A percentile compares a stretch with the other conserved stretches of the same genome.
These are phyloP conservation scores for Crocodylus rhombifer DNA, from an alignment of 2,797 vertebrate species.

Conservation along the genomic window DNA sequence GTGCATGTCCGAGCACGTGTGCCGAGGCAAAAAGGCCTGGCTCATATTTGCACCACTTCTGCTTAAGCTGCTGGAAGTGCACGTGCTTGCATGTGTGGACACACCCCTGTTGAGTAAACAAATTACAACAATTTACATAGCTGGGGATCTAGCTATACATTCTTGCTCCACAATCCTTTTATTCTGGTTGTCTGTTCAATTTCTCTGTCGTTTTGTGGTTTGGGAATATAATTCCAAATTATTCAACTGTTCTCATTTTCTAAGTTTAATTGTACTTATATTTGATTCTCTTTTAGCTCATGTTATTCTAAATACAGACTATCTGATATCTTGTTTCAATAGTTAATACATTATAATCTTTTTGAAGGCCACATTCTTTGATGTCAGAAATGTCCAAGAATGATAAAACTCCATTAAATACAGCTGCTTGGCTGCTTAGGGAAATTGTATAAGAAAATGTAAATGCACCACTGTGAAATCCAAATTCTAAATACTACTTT, in stretches of 20 bases:
- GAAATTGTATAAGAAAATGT: not conserved
- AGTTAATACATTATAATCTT: not conserved
- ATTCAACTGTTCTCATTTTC: not conserved
- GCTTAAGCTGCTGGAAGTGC: too few species aligned
- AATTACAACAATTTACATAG: not conserved
- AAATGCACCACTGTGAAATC: not conserved
- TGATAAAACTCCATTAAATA: conserved; percentile 10
- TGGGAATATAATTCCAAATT: not conserved
- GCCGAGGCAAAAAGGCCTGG: too few species aligned
- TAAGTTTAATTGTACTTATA: not conserved
- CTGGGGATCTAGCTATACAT: not conserved
- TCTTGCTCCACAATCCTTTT: conserved; percentile 6
- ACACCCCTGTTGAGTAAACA: too few species aligned
- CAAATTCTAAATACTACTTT: not conserved
- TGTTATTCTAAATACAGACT: not conserved
- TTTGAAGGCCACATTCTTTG: not conserved
- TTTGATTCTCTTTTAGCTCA: not conserved
- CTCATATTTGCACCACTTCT: too few species aligned
- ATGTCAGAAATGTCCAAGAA: conserved; percentile 2
- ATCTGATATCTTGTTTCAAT: not conserved
- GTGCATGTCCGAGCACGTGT: too few species aligned
- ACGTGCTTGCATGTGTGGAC: too few species aligned
- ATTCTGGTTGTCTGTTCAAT: too few species aligned
- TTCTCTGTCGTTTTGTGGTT: not conserved
- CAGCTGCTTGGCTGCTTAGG: not conserved